Conservation (phyloP, 2,888 invertebrate species). For the Noctua comes region DNA sequence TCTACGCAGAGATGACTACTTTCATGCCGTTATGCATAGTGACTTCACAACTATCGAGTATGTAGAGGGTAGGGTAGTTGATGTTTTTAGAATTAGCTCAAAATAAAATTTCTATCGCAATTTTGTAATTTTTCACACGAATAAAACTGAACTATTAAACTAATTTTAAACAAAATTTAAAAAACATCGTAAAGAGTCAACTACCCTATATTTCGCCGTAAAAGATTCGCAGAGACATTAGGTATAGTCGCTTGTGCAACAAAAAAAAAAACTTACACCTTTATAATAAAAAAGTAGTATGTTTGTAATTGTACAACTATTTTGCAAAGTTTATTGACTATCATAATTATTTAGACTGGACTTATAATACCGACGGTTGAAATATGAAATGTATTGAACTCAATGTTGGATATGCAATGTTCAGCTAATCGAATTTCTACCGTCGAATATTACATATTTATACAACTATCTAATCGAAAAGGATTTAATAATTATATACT, state of each 20-base stretch:
- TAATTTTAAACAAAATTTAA: neutral
- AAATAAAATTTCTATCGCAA: slow-evolving; percentile 10
- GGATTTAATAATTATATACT: slow-evolving; percentile 9
- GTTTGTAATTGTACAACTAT: slow-evolving; percentile 14
- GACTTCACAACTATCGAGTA: neutral
- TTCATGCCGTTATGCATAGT: neutral
- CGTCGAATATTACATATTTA: neutral
- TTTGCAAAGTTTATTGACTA: slow-evolving; percentile 35
- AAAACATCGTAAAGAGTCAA: neutral
- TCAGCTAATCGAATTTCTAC: neutral
- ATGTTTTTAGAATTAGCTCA: slow-evolving; percentile 16
- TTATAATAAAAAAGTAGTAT: slow-evolving; percentile 11
- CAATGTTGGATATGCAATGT: neutral
- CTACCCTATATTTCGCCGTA: neutral
- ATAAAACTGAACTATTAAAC: neutral
- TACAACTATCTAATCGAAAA: neutral
- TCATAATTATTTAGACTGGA: slow-evolving; percentile 36
- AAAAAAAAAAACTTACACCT: neutral
- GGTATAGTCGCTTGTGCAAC: neutral
- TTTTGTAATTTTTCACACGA: slow-evolving; percentile 27
- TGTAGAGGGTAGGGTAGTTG: slow-evolving; percentile 14
- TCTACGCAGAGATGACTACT: neutral
- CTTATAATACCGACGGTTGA: slow-evolving; percentile 21
- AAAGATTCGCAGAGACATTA: neutral
- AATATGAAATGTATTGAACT: neutral